Base-by-base conservation (phyloP, 2,888 invertebrate genomes). In the Netelia fuscicornis region DNA sequence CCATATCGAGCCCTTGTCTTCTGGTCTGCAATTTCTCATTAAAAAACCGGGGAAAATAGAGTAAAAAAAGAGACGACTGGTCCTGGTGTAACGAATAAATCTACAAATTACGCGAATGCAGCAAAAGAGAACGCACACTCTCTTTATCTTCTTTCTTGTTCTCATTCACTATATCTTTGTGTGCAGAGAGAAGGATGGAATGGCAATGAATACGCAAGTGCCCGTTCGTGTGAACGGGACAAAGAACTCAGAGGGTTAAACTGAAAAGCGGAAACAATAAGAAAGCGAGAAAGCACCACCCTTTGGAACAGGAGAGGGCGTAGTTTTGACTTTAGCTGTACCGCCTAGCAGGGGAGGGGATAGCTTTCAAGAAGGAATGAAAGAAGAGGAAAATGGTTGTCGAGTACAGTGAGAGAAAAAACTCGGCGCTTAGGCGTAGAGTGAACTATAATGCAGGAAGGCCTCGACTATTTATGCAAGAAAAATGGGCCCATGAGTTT, bases 381-480 rank as follows among this genome's bases (percentile, higher is more conserved):
- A 30, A 42, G 52, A 17, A 23, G 44, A 71, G 65, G 20, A 58
- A 71, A 54, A 65, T 71, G 60, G 77, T 20, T 76, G 37, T 30
- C 52, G 42, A 54, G 74, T 56, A 8, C 52, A 54, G 65, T 62
- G 74, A 79, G 86, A 76, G 70, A 81, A 87, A 88, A 89, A 87
- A 85, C 78, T 71, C 67, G 80, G 87, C 85, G 84, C 86, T 89
- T 88, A 85, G 85, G 62, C 74, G 58, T 56, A 68, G 81, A 89
- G 88, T 88, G 88, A 87, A 88, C 85, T 86, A 86, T 86, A 89
- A 86, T 86, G 84, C 86, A 87, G 85, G 74, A 79, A 80, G 42
- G 23, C 30, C 25, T n/a, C 87, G 86, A 87, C 90, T 89, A 88
- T 88, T 85, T 85, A 89, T 89, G 87, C 86, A 83, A 83, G 86